phyloP scores from a whole-genome alignment of 2,797 vertebrate genomes.

The Nyctibius grandis region DNA sequence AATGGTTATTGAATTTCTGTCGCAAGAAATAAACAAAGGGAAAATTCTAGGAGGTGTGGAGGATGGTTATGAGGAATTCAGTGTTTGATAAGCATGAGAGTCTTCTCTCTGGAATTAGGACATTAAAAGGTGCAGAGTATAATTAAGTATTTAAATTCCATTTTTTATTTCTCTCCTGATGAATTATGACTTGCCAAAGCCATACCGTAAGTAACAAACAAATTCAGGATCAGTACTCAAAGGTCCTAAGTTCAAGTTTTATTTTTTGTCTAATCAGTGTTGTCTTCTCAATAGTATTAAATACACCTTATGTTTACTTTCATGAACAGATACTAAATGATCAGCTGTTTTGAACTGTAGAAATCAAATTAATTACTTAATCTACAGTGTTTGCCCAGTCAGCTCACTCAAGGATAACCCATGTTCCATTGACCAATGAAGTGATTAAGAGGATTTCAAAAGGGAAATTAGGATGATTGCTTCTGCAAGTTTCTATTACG shows the following conservation, averaged over 20 bases:
- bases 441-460: not conserved
- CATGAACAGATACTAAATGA: not conserved
- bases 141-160: not conserved
- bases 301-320: not conserved
- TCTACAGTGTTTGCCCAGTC: not conserved
- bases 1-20: not conserved
- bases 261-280: not conserved
- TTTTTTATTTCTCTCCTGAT: not conserved
- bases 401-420: not conserved
- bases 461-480: not conserved
- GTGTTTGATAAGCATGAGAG: not conserved
- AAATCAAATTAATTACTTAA: not conserved
- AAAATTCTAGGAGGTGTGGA: not conserved
- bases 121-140: not conserved
- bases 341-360: not conserved
- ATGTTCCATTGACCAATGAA: not conserved
- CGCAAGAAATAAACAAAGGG: not conserved
- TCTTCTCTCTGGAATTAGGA: not conserved
- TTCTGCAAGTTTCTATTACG: not conserved
- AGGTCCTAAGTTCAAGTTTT: not conserved
- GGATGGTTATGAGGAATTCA: not conserved
- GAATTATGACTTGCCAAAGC: not conserved
- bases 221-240: not conserved
- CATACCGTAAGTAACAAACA: not conserved
- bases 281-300: not conserved